phyloP scores from a whole-genome alignment of 2,113 vertebrate genomes.

The Morone saxatilis region DNA sequence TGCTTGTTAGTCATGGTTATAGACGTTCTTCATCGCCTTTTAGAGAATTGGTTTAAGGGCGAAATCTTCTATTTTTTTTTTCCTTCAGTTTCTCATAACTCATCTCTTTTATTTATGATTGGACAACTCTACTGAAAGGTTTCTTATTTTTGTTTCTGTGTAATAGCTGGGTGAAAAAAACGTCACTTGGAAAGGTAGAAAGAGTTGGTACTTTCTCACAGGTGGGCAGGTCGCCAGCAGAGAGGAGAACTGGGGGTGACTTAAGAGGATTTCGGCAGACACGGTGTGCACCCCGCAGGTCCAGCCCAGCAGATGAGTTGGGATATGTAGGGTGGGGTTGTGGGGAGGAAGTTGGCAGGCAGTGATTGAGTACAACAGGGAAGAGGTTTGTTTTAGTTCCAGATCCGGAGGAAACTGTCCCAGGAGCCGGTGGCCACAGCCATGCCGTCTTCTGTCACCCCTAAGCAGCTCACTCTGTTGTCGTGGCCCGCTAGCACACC shows the following conservation, averaged over 20 bases:
- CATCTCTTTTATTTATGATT: constrained; percentile 77
- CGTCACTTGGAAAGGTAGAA: constrained; percentile 90
- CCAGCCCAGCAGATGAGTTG: constrained; percentile 63
- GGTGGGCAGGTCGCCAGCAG: constrained; percentile 75
- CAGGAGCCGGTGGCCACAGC: constrained; percentile 98
- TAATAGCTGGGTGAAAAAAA: constrained; percentile 83
- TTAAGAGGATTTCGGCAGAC: constrained; percentile 56
- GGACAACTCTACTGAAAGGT: constrained; percentile 86
- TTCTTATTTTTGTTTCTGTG: constrained; percentile 48
- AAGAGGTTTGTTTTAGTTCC: constrained; percentile 88
- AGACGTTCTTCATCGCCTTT: constrained; percentile 67
- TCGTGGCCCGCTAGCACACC: constrained; percentile 97
- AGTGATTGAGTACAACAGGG: constrained; percentile 54
- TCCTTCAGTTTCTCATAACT: constrained; percentile 23
- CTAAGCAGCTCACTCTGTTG: constrained; percentile 98
- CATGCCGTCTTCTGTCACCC: constrained; percentile 96
- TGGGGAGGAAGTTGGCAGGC: constrained; percentile 40
- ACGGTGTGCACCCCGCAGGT: constrained; percentile 77
- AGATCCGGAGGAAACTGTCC: constrained; percentile 99
- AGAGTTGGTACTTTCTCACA: constrained; percentile 88
- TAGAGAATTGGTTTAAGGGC: constrained; percentile 73
- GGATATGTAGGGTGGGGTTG: constrained; percentile 26
- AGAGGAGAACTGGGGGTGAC: constrained; percentile 35
- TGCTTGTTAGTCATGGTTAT: constrained; percentile 86
- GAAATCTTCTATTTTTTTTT: constrained; percentile 36